Evolutionary conservation across 2,113 vertebrate species (phyloP).

Genomic region (Loxodonta africana): DNA sequence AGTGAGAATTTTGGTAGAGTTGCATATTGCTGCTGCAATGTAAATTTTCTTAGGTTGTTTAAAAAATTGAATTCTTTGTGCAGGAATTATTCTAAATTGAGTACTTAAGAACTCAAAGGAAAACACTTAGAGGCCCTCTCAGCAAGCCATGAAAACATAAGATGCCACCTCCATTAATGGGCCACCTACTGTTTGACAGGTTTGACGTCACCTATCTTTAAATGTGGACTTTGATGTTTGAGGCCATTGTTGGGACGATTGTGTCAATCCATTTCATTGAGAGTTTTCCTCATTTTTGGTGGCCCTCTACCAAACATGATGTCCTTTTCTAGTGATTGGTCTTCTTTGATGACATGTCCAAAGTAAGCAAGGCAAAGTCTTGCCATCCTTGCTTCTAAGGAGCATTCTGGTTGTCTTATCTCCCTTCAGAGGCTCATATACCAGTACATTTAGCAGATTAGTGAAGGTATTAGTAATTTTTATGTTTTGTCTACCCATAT

Average conservation of each 20-base stretch:
- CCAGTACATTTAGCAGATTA: neutral
- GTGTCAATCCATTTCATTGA: neutral
- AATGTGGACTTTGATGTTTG: neutral
- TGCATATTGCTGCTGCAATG: slow-evolving; percentile 18
- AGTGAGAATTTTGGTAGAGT: neutral
- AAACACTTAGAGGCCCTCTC: neutral
- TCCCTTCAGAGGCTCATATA: neutral
- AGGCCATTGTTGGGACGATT: neutral
- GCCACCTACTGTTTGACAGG: neutral
- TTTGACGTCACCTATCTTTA: neutral
- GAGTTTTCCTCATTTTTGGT: neutral
- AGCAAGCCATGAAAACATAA: neutral
- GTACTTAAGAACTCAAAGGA: neutral
- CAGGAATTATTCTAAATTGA: slow-evolving; percentile 8
- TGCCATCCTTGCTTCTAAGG: neutral
- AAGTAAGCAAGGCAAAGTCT: neutral
- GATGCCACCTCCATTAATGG: neutral
- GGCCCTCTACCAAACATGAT: neutral
- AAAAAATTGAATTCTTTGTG: neutral
- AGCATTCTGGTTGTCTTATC: neutral
- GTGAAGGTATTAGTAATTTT: slow-evolving; percentile 25
- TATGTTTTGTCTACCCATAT: neutral
- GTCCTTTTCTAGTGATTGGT: neutral
- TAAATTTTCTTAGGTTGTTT: slow-evolving; percentile 6
- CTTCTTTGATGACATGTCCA: neutral